Base-by-base conservation (phyloP, 2,113 vertebrate genomes). In the Xiphophorus maculatus region DNA sequence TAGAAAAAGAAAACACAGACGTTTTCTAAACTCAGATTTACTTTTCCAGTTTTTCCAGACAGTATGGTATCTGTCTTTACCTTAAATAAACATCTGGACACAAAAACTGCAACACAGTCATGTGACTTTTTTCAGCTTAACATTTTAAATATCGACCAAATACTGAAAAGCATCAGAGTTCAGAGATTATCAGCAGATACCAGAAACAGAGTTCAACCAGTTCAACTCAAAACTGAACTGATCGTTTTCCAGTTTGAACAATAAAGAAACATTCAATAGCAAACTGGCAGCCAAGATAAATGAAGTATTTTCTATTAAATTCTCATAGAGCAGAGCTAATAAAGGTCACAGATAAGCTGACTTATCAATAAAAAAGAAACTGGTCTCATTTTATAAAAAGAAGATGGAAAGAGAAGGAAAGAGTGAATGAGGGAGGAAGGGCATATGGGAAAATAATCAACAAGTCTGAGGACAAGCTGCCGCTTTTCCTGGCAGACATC, bases 401-500 rank as follows among this genome's bases (percentile, higher is more conserved):
- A 42, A 29, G 25, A 30, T 13, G 0, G n/a, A 74, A 58, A 9
- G 2, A 61, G 69, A 79, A 73, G 69, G 76, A 85, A 63, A 40
- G 25, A 61, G 0, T 51, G 80, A 17, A 63, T 81, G 71, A 64
- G 29, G 80, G 74, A 84, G 85, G 85, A 72, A 84, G 60, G 72
- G 79, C 71, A 82, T 85, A 71, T 80, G 78, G 84, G 68, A 74
- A 85, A 89, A 71, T 63, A 68, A 68, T 78, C 12, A 25, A 4
- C 25, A 58, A 58, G 65, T 81, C 48, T 0, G 42, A 83, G 63
- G 69, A 58, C 63, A 58, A 28, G 73, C 72, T 30, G 62, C 33
- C 73, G 62, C 27, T 68, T 76, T 83, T 84, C 72, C 82, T 80
- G 82, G 86, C 84, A 0, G 1, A 42, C 40, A 0, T 58, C 17